These are phyloP conservation scores for Ammodytes marinus DNA, from an alignment of 2,113 vertebrate genomes.

Conservation along the genomic window DNA sequence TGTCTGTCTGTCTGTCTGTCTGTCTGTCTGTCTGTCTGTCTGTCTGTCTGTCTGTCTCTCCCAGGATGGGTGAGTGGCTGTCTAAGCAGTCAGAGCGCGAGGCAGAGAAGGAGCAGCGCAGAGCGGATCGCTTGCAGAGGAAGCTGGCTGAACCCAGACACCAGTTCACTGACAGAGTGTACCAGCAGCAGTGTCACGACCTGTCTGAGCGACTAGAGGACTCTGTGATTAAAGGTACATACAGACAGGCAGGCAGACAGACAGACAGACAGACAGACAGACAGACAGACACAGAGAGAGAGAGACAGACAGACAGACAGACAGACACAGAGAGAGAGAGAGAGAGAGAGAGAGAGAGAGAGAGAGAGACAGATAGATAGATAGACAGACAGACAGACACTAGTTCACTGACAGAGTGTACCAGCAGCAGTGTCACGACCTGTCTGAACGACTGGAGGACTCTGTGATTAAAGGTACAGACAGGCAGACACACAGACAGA, in stretches of 20 bases:
- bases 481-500: too few species aligned
- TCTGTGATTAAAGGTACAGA: conserved; percentile 91
- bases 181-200: conserved; percentile 92
- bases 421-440: conserved; percentile 92
- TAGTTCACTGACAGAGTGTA: conserved; percentile 88
- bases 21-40: background rate
- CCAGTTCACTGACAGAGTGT: conserved; percentile 87
- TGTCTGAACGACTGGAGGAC: conserved; percentile 94
- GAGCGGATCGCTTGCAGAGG: conserved; percentile 91
- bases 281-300: too few species aligned
- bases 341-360: too few species aligned
- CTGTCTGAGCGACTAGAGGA: conserved; percentile 94
- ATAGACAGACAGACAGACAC: conserved; percentile 62
- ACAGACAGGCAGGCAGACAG: too few species aligned
- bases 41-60: background rate
- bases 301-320: too few species aligned
- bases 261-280: too few species aligned
- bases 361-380: too few species aligned
- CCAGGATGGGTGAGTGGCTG: conserved; percentile 99
- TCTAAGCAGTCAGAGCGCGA: conserved; percentile 95
- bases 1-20: background rate
- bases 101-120: conserved; percentile 93
- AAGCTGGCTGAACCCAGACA: conserved; percentile 92
- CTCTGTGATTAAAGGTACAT: conserved; percentile 91
- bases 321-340: too few species aligned